A percentile compares a stretch with the other conserved stretches of the same genome.
Evolutionary conservation across 2,888 invertebrate genomes (phyloP).

Genomic region (Zelleria hepariella): DNA sequence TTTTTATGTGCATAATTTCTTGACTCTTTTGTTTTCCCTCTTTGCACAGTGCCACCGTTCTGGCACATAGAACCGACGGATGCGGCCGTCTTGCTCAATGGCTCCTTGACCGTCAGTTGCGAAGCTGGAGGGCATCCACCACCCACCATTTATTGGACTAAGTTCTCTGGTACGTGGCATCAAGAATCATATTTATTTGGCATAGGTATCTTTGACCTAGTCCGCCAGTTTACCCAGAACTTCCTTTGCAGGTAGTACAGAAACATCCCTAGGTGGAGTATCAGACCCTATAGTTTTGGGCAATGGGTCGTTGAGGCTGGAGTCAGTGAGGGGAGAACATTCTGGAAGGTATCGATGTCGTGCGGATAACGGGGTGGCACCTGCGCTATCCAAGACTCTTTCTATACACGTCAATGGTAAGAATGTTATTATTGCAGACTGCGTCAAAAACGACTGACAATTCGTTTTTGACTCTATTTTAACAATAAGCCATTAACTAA

Average conservation of each 20-base stretch:
- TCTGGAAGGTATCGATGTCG: slow-evolving; percentile 90
- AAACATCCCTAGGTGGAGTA: slow-evolving; percentile 54
- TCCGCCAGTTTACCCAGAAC: background rate
- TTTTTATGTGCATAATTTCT: no score
- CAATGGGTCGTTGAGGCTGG: slow-evolving; percentile 82
- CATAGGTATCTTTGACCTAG: no score
- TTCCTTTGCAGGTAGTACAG: slow-evolving; percentile 45
- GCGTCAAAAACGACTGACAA: no score
- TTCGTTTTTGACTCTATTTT: no score
- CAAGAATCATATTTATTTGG: no score
- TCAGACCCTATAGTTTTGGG: slow-evolving; percentile 64
- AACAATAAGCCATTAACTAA: no score
- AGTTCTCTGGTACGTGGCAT: slow-evolving; percentile 77
- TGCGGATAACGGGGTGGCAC: slow-evolving; percentile 87
- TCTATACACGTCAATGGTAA: slow-evolving; percentile 86
- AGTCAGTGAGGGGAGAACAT: slow-evolving; percentile 80
- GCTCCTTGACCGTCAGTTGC: slow-evolving; percentile 81
- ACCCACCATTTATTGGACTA: slow-evolving; percentile 81
- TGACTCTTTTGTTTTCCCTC: no score
- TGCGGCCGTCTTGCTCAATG: slow-evolving; percentile 79
- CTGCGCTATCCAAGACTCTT: slow-evolving; percentile 84
- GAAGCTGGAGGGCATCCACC: slow-evolving; percentile 85
- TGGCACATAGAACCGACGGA: slow-evolving; percentile 84
- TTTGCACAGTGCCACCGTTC: slow-evolving; percentile 82
- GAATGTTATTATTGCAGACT: slow-evolving; percentile 14